Evolutionary conservation across 2,797 vertebrate genomes (phyloP), one percentile per base, ranked within the genome.

Genomic region (Takifugu ocellatus): DNA sequence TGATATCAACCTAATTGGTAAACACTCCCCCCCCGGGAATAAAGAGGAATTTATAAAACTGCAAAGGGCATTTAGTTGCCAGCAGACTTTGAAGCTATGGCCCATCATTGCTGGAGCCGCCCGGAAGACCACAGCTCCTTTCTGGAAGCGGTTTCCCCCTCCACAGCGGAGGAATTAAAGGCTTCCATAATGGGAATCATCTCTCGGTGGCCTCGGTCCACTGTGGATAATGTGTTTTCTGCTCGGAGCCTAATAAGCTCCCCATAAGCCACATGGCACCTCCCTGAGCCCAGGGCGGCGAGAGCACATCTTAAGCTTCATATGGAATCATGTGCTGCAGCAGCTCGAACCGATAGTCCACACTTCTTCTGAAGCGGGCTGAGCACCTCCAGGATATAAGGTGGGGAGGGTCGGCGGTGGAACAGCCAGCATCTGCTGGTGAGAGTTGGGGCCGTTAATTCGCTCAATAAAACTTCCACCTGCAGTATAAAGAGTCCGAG

Each of bases 211-310:
- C 69, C 67, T 58, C 50, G 65, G 72, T 68, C 78, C 75, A 62
- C 67, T 71, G 83, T 82, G 87, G 78, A 74, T 78, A 75, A 83
- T 82, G 71, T 81, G 74, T 84, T 84, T 79, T 71, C 77, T 70
- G 67, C 77, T 76, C 66, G 26, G 62, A 78, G 62, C 61, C 66
- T 83, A 83, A 87, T 87, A 84, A 83, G 69, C 73, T 73, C 44
- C 48, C 68, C 56, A 51, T 75, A 75, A 81, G 78, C 76, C 74
- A 79, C 67, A 69, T 67, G 73, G 74, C 49, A 54, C 77, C 81
- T 77, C 71, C 61, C 44, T 56, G 49, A 12, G 39, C 72, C 52
- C 60, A 5, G 7, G 47, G 63, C 62, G 70, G 61, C 27, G 68
- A 64, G 70, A 77, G 65, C 63, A 56, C 17, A 47, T 75, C 75